Base-by-base conservation (phyloP, 1,140 invertebrate genomes). In the Cydia fagiglandana region DNA sequence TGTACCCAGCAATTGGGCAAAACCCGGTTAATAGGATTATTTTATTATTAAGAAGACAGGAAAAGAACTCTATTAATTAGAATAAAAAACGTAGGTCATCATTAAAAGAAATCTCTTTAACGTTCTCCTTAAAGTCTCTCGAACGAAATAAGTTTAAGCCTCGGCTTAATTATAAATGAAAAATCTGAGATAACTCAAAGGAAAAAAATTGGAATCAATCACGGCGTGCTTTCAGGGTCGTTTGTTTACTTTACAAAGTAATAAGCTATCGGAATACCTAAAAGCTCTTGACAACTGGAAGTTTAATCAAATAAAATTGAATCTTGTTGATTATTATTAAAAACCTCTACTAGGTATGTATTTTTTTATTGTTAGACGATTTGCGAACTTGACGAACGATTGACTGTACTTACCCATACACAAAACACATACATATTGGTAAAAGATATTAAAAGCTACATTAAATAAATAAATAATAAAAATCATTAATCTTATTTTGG, bases 151-250 rank as follows among this genome's bases (percentile, higher is more conserved):
- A 68, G 13, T 70, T 38, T 17, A 17, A 45, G 34, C 66, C n/a
- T 38, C 24, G 64, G 30, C 34, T 70, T 45, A 20, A 70, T 45
- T 70, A 70, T 20, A 41, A 70, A 38, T 6, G 15, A 17, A 41
- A 68, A 68, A 38, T 2, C 15, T 13, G 64, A 70, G 38, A 70
- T 41, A 20, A 38, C 30, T 68, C 30, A 68, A 45, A 70, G 66
- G 66, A 70, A 70, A 66, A 68, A 70, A 70, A 70, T 45, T 70
- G 34, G 13, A 70, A 10, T 70, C 66, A 17, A 70, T 70, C 17
- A 13, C 30, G 24, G 15, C 12, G 64, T 38, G n/a, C 20, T 45
- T 20, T 70, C 15, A 3, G 15, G 10, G 13, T 38, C 66, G 38
- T 38, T 70, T 45, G 38, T 70, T 70, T 70, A 70, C 30, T 17